These are phyloP conservation scores for Zosterops pallidus DNA, from an alignment of 2,113 vertebrate genomes.

Conservation along the genomic window DNA sequence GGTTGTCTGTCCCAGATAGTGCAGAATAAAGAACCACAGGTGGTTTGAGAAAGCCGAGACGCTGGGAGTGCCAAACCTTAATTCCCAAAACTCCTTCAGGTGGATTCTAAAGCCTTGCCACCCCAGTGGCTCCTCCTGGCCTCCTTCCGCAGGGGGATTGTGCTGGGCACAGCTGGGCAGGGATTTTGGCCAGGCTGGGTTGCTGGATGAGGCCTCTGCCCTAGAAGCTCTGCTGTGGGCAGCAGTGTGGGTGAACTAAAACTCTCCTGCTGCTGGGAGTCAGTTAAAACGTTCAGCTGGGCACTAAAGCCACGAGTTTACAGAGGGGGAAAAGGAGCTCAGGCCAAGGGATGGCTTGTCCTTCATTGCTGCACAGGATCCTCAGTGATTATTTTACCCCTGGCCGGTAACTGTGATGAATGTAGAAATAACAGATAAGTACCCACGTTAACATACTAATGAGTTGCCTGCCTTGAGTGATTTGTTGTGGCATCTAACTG, in stretches of 20 bases:
- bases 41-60: not conserved
- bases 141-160: not conserved
- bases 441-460: slow-evolving; percentile 75
- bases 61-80: not conserved
- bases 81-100: not conserved
- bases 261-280: not conserved
- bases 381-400: slow-evolving; percentile 36
- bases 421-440: slow-evolving; percentile 50
- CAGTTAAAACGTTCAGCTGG: not conserved
- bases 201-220: not conserved
- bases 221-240: not conserved
- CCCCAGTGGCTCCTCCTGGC: not conserved
- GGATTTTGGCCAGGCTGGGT: not conserved
- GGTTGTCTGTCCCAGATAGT: not conserved
- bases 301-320: not conserved
- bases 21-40: not conserved
- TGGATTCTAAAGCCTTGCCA: not conserved
- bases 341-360: not conserved
- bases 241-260: not conserved
- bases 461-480: slow-evolving; percentile 82
- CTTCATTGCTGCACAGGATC: not conserved
- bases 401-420: slow-evolving; percentile 14
- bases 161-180: not conserved
- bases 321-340: not conserved
- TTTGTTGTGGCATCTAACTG: slow-evolving; percentile 87